A percentile compares a stretch with the other conserved stretches of the same genome.
phyloP scores from a whole-genome alignment of 2,113 vertebrate species.

The Paramormyrops kingsleyae region DNA sequence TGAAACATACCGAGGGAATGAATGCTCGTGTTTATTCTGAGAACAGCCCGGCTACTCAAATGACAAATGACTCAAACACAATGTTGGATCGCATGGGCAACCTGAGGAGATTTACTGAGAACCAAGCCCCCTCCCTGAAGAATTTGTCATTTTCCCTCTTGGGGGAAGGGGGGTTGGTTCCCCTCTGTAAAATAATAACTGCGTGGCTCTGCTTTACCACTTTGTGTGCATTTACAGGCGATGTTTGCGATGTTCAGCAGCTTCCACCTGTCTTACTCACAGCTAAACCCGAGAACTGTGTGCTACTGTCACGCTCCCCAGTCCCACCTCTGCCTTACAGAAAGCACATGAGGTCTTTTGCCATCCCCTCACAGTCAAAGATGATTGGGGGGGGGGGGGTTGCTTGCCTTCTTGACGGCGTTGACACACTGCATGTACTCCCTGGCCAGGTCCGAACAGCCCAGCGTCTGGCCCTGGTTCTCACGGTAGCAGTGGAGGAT shows the following conservation, averaged over 20 bases:
- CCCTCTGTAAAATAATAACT: background rate
- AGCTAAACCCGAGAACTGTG: background rate
- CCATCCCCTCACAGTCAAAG: background rate
- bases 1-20: background rate
- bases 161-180: background rate
- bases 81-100: background rate
- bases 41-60: background rate
- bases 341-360: background rate
- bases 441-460: conserved; percentile 80
- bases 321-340: background rate
- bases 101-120: background rate
- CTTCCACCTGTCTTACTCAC: background rate
- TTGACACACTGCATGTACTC: conserved; percentile 81
- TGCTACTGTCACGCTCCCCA: background rate
- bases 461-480: conserved; percentile 70
- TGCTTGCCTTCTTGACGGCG: conserved; percentile 74
- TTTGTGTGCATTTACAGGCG: background rate
- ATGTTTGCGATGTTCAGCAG: background rate
- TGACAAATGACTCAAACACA: background rate
- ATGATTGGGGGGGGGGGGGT: too few relatives aligned
- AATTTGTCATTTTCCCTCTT: background rate
- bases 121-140: background rate
- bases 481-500: conserved; percentile 80
- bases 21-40: background rate
- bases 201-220: background rate